Conservation (phyloP, 2,113 vertebrate species). For the Canis aureus region DNA sequence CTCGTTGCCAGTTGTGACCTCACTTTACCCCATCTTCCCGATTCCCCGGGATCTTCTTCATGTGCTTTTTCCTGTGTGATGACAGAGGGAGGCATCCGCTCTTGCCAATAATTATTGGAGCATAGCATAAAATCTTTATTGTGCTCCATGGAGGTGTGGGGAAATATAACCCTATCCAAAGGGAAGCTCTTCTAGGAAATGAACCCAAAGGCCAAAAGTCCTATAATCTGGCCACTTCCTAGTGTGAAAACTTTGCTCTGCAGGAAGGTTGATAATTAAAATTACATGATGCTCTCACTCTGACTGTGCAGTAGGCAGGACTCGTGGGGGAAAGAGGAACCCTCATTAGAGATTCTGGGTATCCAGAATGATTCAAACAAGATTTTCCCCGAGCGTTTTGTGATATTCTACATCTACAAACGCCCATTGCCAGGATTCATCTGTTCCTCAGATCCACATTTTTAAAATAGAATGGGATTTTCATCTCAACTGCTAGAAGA, state of each 20-base stretch:
- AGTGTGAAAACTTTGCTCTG: conserved; percentile 17
- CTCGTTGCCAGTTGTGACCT: conserved; percentile 88
- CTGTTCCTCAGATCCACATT: neutral
- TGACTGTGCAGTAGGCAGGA: neutral
- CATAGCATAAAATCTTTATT: conserved; percentile 76
- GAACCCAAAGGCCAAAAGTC: neutral
- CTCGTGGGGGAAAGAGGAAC: neutral
- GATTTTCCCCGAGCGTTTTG: neutral
- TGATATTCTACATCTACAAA: neutral
- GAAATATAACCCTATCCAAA: conserved; percentile 9
- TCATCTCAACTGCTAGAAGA: neutral
- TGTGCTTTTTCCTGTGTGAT: conserved; percentile 72
- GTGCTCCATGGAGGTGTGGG: conserved; percentile 68
- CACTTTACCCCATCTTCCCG: conserved; percentile 82
- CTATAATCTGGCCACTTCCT: neutral
- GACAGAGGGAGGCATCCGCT: conserved; percentile 72
- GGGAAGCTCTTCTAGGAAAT: conserved; percentile 39
- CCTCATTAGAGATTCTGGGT: conserved; percentile 27
- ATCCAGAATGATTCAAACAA: conserved; percentile 7
- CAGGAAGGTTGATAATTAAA: neutral
- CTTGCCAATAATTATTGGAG: conserved; percentile 74
- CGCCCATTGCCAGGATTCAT: neutral
- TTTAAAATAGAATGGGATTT: conserved; percentile 56
- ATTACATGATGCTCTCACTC: neutral
- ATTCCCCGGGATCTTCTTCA: conserved; percentile 74